These are phyloP conservation scores for Fulmarus glacialis DNA, from an alignment of 2,113 vertebrate species.

Conservation along the genomic window DNA sequence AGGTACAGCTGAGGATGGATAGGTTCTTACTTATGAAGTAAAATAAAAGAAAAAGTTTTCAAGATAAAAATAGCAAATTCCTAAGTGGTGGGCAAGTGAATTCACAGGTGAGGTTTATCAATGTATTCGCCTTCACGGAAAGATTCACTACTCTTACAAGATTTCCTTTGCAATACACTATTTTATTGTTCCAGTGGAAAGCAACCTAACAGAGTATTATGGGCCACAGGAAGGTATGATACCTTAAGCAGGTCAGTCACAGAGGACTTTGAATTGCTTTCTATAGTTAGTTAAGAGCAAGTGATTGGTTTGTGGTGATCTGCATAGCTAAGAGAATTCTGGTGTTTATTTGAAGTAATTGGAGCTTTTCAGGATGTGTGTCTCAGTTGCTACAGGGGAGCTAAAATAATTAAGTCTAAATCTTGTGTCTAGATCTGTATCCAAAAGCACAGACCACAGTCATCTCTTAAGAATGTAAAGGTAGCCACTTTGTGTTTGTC, in stretches of 20 bases:
- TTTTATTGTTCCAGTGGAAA: not conserved
- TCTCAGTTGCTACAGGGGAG: not conserved
- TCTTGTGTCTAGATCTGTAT: not conserved
- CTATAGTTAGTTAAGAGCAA: not conserved
- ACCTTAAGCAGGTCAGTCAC: not conserved
- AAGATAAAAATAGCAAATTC: not conserved
- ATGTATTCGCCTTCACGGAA: not conserved
- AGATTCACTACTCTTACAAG: not conserved
- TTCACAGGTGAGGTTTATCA: not conserved
- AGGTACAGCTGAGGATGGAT: not conserved
- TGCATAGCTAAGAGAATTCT: not conserved
- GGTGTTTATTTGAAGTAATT: conserved; percentile 5
- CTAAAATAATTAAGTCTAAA: conserved; percentile 22
- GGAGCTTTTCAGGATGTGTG: not conserved
- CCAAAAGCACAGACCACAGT: not conserved
- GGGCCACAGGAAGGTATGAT: not conserved
- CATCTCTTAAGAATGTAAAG: not conserved
- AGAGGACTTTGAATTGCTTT: not conserved
- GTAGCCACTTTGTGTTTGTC: not conserved
- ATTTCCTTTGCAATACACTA: not conserved
- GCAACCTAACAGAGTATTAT: not conserved
- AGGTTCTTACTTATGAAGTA: not conserved
- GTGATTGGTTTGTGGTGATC: not conserved
- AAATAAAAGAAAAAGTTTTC: not conserved
- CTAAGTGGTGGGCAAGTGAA: not conserved